Percentiles rank a stretch among this genome's conserved stretches.
phyloP scores from a whole-genome alignment of 2,888 invertebrate genomes.

The Neoaliturus tenellus region DNA sequence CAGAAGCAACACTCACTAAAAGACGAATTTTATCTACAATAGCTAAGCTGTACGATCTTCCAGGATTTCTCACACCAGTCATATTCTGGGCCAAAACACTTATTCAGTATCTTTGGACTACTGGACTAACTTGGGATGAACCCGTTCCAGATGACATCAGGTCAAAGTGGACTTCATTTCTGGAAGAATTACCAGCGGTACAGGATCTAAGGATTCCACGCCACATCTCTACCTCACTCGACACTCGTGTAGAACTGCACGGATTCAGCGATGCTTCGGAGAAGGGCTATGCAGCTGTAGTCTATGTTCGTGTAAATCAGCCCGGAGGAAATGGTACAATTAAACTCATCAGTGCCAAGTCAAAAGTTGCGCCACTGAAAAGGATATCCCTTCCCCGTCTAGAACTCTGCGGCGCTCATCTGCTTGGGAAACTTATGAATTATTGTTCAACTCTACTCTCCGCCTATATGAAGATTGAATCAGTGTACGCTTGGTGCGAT shows the following conservation, averaged over 20 bases:
- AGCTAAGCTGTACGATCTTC: background rate
- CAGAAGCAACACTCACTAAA: background rate
- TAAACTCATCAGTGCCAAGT: background rate
- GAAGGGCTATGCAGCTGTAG: background rate
- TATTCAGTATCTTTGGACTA: background rate
- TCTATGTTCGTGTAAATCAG: background rate
- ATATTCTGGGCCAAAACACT: background rate
- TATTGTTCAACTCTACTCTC: background rate
- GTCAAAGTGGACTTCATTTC: background rate
- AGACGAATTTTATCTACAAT: background rate
- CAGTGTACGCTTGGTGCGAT: background rate
- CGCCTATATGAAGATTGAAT: background rate
- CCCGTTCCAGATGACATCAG: background rate
- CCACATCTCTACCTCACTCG: background rate
- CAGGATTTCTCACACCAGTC: background rate
- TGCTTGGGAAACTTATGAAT: background rate
- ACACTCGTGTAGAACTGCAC: background rate
- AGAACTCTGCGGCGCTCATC: background rate
- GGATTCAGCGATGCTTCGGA: background rate
- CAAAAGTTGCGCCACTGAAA: background rate
- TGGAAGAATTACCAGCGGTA: too few species aligned
- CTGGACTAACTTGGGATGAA: background rate
- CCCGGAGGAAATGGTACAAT: background rate
- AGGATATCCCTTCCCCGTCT: background rate
- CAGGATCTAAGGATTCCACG: too few species aligned